Base-by-base conservation (phyloP, 2,797 vertebrate species). In the Adelosebastes latens region DNA sequence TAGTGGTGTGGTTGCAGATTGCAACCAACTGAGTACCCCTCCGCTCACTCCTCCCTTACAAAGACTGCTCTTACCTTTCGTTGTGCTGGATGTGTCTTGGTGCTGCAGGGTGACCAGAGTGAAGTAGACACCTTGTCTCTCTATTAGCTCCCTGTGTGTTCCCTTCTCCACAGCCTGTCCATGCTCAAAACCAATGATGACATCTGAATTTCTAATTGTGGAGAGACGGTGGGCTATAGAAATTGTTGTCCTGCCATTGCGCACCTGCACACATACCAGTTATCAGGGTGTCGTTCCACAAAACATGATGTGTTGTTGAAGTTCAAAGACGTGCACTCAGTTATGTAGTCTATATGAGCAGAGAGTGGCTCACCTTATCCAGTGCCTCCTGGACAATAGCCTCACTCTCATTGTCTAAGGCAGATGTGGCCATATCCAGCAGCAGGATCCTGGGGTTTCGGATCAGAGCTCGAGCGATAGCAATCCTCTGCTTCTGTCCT, bases 401-500 rank as follows among this genome's bases (percentile, higher is more conserved):
- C 81, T 97, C 96, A 62, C 96, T 97, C 85, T 96, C 94, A 27
- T 96, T 96, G 89, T 97, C 96, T 69, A 97, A 81, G 10, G 96
- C 96, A 18, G 96, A 97, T 6, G 96, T 97, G 63, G 96, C 96
- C 96, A 96, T 96, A 58, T 97, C 96, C 74, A 97, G 81, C 70
- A 96, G 90, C 58, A 97, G 93, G 81, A 97, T 96, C 84, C 88
- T 94, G 22, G 96, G 96, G 80, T 96, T 96, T 75, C 96, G 91
- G 76, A 97, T 91, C 72, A 97, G 87, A 58, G 96, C 96, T 83
- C 96, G 89, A 82, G 96, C 96, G 0, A 96, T 96, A 22, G 96
- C 96, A 27, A 96, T 96, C 87, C 96, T 94, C 90, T 96, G 96
- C 75, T 97, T 97, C 83, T 97, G 96, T 27, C 96, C 96, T 80